phyloP scores from a whole-genome alignment of 2,113 vertebrate genomes.

The Pomatorhinus ruficollis region DNA sequence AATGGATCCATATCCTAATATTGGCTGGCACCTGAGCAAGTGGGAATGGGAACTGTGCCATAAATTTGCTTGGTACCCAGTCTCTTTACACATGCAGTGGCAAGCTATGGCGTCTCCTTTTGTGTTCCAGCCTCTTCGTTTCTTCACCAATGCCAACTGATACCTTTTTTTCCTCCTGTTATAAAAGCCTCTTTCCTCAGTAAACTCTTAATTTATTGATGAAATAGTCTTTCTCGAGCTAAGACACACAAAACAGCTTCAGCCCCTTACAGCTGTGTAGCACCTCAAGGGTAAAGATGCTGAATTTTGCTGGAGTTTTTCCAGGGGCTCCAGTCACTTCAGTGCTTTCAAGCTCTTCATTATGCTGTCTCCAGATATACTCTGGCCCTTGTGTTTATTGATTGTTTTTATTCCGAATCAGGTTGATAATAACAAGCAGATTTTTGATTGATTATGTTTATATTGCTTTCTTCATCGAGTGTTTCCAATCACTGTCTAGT shows the following conservation, averaged over 20 bases:
- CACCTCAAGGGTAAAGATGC: not conserved
- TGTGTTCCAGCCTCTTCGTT: not conserved
- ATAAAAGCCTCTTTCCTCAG: not conserved
- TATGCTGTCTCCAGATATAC: not conserved
- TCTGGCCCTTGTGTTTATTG: not conserved
- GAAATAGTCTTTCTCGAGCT: not conserved
- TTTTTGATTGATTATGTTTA: slow-evolving; percentile 4
- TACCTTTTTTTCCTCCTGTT: not conserved
- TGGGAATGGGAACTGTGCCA: not conserved
- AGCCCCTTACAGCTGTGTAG: not conserved
- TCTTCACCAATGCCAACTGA: not conserved
- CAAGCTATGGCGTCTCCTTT: not conserved
- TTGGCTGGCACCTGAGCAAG: not conserved
- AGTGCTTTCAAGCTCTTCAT: not conserved
- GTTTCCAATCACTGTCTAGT: not conserved
- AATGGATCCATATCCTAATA: not conserved
- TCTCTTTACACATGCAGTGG: not conserved
- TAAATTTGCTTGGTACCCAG: not conserved
- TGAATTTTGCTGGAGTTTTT: not conserved
- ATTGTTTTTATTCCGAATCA: not conserved
- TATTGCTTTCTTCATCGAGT: not conserved
- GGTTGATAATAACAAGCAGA: not conserved
- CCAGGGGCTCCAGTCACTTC: not conserved
- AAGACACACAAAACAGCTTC: not conserved
- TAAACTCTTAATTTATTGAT: not conserved